Evolutionary conservation across 2,113 vertebrate species (phyloP).

Genomic region (Myrmecophaga tridactyla): DNA sequence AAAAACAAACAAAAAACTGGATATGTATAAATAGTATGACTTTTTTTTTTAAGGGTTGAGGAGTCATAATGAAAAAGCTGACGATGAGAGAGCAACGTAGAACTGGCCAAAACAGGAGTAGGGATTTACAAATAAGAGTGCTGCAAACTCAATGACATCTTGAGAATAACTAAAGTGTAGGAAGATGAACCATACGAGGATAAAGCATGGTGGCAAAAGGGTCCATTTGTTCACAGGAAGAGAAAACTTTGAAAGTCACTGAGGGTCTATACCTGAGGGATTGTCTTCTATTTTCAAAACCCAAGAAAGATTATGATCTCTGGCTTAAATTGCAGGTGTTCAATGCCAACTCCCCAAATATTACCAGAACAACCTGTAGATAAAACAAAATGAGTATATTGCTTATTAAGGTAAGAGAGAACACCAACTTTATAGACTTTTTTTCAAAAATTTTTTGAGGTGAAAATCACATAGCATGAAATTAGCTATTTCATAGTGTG

Average conservation of each 20-base stretch:
- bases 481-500: neutral
- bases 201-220: neutral
- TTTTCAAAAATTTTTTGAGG: neutral
- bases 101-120: neutral
- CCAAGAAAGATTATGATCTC: neutral
- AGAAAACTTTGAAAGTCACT: neutral
- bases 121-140: neutral
- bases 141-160: neutral
- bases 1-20: too few relatives aligned
- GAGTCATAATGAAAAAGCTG: neutral
- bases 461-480: neutral
- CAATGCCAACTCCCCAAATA: neutral
- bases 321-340: neutral
- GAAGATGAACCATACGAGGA: neutral
- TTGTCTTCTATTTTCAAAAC: constrained; percentile 2
- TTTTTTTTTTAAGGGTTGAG: neutral
- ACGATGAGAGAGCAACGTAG: neutral
- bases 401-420: neutral
- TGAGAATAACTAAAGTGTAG: neutral
- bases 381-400: neutral
- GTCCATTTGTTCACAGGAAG: neutral
- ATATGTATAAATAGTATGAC: neutral
- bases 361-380: neutral
- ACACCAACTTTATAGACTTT: neutral
- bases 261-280: neutral